phyloP scores from a whole-genome alignment of 2,888 invertebrate genomes.

The Melieria omissa region DNA sequence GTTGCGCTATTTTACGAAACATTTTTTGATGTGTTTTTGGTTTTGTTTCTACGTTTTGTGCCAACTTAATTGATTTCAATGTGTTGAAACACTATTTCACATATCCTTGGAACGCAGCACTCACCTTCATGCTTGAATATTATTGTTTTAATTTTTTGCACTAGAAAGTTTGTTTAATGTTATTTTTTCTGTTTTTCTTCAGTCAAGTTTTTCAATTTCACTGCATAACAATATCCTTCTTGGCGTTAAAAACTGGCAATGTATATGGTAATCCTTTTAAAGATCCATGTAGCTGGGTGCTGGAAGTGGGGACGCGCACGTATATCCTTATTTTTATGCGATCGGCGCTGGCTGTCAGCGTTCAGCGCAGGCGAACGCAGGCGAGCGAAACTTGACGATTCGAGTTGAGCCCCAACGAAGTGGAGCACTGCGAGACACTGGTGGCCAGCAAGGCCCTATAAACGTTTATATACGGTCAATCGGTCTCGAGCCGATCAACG shows the following conservation, averaged over 20 bases:
- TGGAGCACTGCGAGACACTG: slow-evolving; percentile 68
- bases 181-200: neutral
- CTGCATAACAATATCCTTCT: slow-evolving; percentile 25
- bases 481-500: slow-evolving; percentile 52
- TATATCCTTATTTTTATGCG: slow-evolving; percentile 19
- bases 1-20: too few species aligned
- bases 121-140: slow-evolving; percentile 46
- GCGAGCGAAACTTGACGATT: slow-evolving; percentile 23
- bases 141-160: slow-evolving; percentile 8
- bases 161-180: slow-evolving; percentile 5
- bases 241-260: neutral
- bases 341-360: slow-evolving; percentile 23
- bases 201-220: slow-evolving; percentile 12
- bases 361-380: slow-evolving; percentile 9
- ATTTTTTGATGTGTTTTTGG: too few species aligned
- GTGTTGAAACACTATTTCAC: too few species aligned
- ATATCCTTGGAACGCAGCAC: slow-evolving; percentile 26
- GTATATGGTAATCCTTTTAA: slow-evolving; percentile 32
- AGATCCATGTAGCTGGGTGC: slow-evolving; percentile 5
- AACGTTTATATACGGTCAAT: slow-evolving; percentile 68
- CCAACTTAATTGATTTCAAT: too few species aligned
- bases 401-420: slow-evolving; percentile 60
- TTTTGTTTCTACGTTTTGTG: too few species aligned
- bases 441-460: slow-evolving; percentile 67
- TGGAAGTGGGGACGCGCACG: slow-evolving; percentile 9